Base-by-base conservation (phyloP, 37 sponge, comb jelly and placozoan species). In the Corticium candelabrum region DNA sequence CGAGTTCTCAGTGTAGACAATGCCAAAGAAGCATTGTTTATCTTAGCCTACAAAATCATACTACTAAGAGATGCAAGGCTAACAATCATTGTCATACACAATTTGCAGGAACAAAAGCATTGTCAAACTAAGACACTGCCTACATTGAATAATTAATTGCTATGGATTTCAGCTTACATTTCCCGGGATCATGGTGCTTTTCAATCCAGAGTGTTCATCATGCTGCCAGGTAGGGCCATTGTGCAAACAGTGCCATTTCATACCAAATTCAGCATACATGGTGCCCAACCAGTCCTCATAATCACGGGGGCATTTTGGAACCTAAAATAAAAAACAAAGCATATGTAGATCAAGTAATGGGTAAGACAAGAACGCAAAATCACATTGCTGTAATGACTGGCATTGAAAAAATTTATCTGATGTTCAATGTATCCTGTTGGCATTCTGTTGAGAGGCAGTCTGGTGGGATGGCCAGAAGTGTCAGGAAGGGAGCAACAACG, bases 401-500 rank as follows among this genome's bases (percentile, higher is more conserved):
- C 62, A 50, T 50, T 50, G 62, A 50, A 50, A 50, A 50, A 50
- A 27, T 50, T 11, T 50, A 50, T 50, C 62, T 50, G 62, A 50
- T 50, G 11, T n/a, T n/a, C 62, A 21, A 50, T 50, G 21, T 50
- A 50, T 11, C 62, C 62, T 21, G 62, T 50, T 21, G 62, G 62
- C 62, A 50, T 50, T 27, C 62, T 11, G 21, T 50, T 21, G 62
- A 50, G 62, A 50, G 62, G 62, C 62, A 50, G 62, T 27, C 62
- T 11, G 21, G 62, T 50, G 21, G 15, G 62, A 27, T 50, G 62
- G 62, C 62, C 62, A 50, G 62, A 11, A 21, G 15, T 50, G 62
- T 21, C 62, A 11, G 11, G 15, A 21, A 50, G 62, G 15, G 15
- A 11, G 62, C 11, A 11, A 21, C 62, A 50, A 21, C 21, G 11